Evolutionary conservation across 2,797 vertebrate species (phyloP).

Genomic region (Thalassophryne amazonica): DNA sequence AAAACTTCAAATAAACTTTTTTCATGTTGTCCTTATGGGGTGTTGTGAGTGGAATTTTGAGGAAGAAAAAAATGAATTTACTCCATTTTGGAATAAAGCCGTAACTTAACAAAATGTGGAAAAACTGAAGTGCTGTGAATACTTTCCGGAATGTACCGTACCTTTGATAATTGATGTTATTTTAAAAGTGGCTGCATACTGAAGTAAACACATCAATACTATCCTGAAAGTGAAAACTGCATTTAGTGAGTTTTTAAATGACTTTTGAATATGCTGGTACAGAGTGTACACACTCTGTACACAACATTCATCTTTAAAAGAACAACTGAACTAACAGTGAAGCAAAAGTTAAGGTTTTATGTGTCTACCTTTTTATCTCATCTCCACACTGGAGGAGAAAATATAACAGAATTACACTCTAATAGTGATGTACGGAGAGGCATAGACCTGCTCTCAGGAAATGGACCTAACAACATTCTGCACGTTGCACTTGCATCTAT

Average conservation of each 20-base stretch:
- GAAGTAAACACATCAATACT: constrained; percentile 27
- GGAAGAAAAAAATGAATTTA: too few relatives aligned
- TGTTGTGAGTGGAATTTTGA: too few relatives aligned
- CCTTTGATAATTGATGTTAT: constrained; percentile 31
- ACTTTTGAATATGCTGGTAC: constrained; percentile 20
- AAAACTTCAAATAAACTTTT: too few relatives aligned
- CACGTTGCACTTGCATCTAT: constrained; percentile 25
- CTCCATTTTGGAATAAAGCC: too few relatives aligned
- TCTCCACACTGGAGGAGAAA: constrained; percentile 28
- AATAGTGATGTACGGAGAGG: constrained; percentile 50
- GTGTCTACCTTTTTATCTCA: constrained; percentile 25
- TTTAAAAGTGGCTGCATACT: constrained; percentile 25
- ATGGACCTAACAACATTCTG: constrained; percentile 53
- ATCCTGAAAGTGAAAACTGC: background rate
- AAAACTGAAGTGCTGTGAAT: too few relatives aligned
- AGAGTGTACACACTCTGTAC: constrained; percentile 5
- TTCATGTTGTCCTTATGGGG: too few relatives aligned
- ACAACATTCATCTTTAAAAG: constrained; percentile 7
- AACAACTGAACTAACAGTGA: background rate
- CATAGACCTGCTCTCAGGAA: constrained; percentile 55
- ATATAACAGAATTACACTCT: constrained; percentile 56
- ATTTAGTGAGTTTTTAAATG: constrained; percentile 24
- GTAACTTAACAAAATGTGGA: too few relatives aligned
- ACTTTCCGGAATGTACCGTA: too few relatives aligned
- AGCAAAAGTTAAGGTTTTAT: constrained; percentile 41